Evolutionary conservation across 2,888 invertebrate genomes (phyloP).

Genomic region (Caprella mutica): DNA sequence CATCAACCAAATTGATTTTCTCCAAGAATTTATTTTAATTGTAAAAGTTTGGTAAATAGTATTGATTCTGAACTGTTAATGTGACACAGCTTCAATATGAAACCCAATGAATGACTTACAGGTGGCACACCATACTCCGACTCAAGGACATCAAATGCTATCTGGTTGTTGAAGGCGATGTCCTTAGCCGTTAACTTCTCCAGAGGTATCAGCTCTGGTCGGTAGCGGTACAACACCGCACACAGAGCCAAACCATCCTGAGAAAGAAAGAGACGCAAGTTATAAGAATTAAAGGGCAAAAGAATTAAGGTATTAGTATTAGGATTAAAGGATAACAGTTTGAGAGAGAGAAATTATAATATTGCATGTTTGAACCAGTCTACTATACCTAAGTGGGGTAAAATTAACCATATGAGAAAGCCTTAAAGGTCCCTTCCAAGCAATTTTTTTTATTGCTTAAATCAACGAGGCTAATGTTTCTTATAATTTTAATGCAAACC

Average conservation of each 20-base stretch:
- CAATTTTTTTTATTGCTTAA: no score
- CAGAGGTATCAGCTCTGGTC: conserved; percentile 77
- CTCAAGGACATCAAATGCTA: conserved; percentile 75
- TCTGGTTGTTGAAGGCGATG: conserved; percentile 57
- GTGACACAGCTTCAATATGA: no score
- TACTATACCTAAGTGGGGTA: not conserved
- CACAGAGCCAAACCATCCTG: conserved; percentile 51
- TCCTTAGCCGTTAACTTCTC: conserved; percentile 53
- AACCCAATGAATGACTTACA: no score
- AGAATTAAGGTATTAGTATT: not conserved
- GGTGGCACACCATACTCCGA: conserved; percentile 63
- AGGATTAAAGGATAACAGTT: not conserved
- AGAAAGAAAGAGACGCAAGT: not conserved
- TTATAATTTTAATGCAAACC: no score
- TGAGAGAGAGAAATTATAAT: not conserved
- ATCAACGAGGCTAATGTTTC: no score
- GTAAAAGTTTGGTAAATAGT: no score
- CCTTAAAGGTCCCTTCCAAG: no score
- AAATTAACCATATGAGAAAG: no score
- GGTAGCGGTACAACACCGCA: conserved; percentile 68
- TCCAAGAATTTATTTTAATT: no score
- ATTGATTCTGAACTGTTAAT: no score
- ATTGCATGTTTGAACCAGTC: not conserved
- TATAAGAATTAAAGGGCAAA: not conserved
- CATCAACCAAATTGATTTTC: no score